Percentiles rank a stretch among this genome's conserved stretches.
Evolutionary conservation across 2,113 vertebrate genomes (phyloP).

Genomic region (Rhegmatorhina hoffmannsi): DNA sequence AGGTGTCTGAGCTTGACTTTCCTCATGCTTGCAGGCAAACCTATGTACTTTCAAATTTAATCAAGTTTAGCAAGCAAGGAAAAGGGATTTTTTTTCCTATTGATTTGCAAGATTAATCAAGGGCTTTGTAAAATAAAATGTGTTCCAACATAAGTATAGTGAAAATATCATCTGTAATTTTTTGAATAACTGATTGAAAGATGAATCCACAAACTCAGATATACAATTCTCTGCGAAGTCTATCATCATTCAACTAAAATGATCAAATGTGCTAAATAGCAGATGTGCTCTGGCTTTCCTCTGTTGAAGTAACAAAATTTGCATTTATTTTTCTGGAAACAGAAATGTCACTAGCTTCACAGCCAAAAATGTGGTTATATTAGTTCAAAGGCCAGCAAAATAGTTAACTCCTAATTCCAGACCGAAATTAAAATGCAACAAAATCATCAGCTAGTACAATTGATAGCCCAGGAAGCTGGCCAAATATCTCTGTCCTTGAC

Average conservation of each 20-base stretch:
- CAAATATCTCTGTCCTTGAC: neutral
- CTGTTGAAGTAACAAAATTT: constrained; percentile 39
- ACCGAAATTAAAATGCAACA: neutral
- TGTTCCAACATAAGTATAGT: neutral
- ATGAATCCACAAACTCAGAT: constrained; percentile 15
- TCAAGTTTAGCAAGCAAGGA: neutral
- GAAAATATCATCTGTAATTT: neutral
- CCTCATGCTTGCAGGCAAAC: neutral
- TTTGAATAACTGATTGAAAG: constrained; percentile 38
- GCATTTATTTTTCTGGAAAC: constrained; percentile 37
- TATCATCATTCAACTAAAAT: constrained; percentile 57
- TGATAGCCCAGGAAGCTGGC: neutral
- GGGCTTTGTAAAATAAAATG: neutral
- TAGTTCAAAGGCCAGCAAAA: neutral
- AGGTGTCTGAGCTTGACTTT: neutral
- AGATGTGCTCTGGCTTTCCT: constrained; percentile 47
- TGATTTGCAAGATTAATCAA: constrained; percentile 38
- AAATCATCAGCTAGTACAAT: neutral
- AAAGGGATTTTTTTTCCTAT: neutral
- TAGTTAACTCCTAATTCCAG: neutral
- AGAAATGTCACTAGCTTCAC: constrained; percentile 2
- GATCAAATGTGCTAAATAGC: constrained; percentile 37
- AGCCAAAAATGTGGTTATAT: neutral
- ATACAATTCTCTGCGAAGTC: constrained; percentile 30
- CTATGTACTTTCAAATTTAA: constrained; percentile 24